phyloP scores from a whole-genome alignment of 2,113 vertebrate genomes.

The Nymphicus hollandicus region DNA sequence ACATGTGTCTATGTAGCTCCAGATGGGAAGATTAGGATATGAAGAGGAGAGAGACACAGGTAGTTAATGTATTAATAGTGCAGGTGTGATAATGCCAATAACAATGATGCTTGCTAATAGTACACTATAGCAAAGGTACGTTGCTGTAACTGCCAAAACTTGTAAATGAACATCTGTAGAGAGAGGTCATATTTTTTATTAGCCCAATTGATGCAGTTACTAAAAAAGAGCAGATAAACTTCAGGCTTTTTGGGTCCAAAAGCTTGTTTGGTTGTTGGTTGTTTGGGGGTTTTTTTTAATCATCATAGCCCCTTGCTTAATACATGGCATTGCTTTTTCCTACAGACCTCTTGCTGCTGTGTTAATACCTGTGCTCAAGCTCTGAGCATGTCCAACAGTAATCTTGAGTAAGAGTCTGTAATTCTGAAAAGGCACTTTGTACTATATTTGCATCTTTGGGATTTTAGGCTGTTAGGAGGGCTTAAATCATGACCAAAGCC shows the following conservation, averaged over 20 bases:
- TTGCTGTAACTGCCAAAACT: background rate
- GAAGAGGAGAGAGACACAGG: background rate
- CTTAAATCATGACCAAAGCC: background rate
- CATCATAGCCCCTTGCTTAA: background rate
- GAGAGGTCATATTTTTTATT: background rate
- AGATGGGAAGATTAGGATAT: background rate
- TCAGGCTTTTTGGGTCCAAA: background rate
- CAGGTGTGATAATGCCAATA: background rate
- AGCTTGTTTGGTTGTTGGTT: background rate
- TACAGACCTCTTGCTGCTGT: constrained; percentile 14
- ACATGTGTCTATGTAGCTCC: background rate
- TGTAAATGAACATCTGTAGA: background rate
- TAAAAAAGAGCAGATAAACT: background rate
- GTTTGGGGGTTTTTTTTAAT: background rate
- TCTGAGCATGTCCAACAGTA: background rate
- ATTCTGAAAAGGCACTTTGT: background rate
- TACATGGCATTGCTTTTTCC: background rate
- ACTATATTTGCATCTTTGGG: background rate
- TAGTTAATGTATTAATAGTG: background rate
- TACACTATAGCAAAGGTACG: background rate
- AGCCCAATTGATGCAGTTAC: background rate
- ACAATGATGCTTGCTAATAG: background rate
- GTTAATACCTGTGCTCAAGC: background rate
- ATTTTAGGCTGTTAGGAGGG: background rate
- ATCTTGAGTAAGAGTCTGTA: background rate